Evolutionary conservation across 2,888 invertebrate species (phyloP), one percentile per base, ranked within the genome.

Genomic region (Lasioglossum lativentre): DNA sequence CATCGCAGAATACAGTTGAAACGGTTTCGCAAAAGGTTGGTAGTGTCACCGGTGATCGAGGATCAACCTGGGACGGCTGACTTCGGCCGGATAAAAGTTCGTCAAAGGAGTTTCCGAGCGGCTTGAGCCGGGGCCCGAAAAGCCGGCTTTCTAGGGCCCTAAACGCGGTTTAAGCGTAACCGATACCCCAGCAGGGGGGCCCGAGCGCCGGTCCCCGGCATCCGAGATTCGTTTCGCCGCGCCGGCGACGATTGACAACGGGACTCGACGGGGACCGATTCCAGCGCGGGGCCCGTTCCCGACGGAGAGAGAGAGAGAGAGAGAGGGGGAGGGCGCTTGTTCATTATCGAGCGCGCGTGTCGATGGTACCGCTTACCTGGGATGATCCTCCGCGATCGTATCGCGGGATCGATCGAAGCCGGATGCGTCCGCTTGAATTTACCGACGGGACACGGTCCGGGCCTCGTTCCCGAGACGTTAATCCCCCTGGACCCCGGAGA

Each of bases 91-190:
- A 59, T 59, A 14, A 59, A 59, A 59, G 12, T 30, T 27, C 16
- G 59, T 59, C 59, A 59, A 59, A 59, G 59, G 59, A 59, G 59
- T 59, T 59, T 59, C 59, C 30, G 27, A 59, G 27, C 27, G 59
- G 59, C 14, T 59, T 59, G 30, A 59, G 14, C 59, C 73, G 12
- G 83, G 66, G 40, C 59, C 30, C 77, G 89, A 91, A 92, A 88
- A 84, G 89, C 90, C 81, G 85, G 85, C 87, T 86, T 82, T 84
- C 83, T 86, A 85, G 78, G 73, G 86, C 89, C 94, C 94, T 94
- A 94, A 94, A 93, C 93, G 94, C 93, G 94, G 93, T 93, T 94
- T 93, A 91, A 94, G 93, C 94, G 95, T 94, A 95, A 95, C 94
- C 94, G 94, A 94, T 95, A 95, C 93, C 93, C 90, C 92, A 90